Conservation (phyloP, 2,797 vertebrate species). For the Sciurus carolinensis region DNA sequence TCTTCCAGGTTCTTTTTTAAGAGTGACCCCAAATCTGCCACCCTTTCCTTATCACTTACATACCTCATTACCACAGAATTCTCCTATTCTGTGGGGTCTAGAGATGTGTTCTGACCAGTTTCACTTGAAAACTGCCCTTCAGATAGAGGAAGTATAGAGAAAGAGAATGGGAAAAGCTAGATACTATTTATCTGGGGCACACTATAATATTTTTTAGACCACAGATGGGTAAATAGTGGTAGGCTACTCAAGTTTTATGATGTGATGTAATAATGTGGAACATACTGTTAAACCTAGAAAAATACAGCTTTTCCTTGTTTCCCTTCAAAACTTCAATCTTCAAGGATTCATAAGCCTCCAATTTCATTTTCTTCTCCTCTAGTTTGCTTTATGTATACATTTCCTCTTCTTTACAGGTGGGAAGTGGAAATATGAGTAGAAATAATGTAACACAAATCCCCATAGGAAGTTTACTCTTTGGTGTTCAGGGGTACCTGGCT, state of each 20-base stretch:
- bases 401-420: not conserved
- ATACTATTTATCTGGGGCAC: not conserved
- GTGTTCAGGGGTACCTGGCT: not conserved
- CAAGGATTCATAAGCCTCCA: not conserved
- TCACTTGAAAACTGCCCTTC: fast-evolving
- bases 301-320: not conserved
- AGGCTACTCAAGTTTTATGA: not conserved
- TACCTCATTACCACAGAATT: no score
- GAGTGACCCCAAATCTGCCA: fast-evolving
- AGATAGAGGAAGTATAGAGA: not conserved
- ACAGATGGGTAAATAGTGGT: not conserved
- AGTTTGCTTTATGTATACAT: fast-evolving
- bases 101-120: not conserved
- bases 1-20: fast-evolving
- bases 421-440: not conserved
- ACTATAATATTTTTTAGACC: not conserved
- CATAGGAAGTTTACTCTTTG: not conserved
- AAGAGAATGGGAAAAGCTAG: not conserved
- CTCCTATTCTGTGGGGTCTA: not conserved
- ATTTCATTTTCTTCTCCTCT: not conserved
- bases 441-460: not conserved
- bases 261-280: not conserved
- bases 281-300: not conserved
- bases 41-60: fast-evolving
- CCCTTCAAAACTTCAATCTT: not conserved